Conservation (phyloP, 2,113 vertebrate species). For the Mohoua ochrocephala region DNA sequence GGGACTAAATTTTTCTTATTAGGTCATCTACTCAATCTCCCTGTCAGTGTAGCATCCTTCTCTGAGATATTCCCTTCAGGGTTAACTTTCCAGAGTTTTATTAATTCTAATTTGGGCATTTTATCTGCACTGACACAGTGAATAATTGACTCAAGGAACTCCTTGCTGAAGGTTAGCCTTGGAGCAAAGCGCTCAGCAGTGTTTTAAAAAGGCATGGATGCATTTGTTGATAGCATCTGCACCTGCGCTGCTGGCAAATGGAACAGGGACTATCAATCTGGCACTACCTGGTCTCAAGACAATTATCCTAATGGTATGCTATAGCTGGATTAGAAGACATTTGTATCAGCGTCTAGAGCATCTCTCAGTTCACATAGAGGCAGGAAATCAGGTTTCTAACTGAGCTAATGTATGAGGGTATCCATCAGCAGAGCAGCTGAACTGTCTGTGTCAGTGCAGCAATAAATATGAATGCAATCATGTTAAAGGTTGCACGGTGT, state of each 20-base stretch:
- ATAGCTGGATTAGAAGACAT: not conserved
- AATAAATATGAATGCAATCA: slow-evolving; percentile 43
- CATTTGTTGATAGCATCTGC: slow-evolving; percentile 41
- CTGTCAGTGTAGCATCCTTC: not conserved
- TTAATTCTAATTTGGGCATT: not conserved
- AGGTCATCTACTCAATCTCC: not conserved
- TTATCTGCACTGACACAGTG: not conserved
- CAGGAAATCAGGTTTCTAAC: slow-evolving; percentile 35
- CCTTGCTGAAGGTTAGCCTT: slow-evolving; percentile 25
- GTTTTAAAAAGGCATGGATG: not conserved
- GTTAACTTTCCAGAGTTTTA: not conserved
- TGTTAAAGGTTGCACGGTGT: not conserved
- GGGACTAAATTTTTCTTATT: not conserved
- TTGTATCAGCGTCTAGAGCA: not conserved
- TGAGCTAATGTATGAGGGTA: not conserved
- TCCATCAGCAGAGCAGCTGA: slow-evolving; percentile 7
- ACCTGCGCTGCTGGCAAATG: not conserved
- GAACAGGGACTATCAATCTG: slow-evolving; percentile 16
- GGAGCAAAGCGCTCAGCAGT: not conserved
- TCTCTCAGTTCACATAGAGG: not conserved
- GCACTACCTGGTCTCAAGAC: slow-evolving; percentile 6
- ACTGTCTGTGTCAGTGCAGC: not conserved
- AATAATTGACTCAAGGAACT: slow-evolving; percentile 21
- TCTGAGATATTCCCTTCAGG: not conserved
- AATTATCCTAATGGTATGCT: slow-evolving; percentile 46